Evolutionary conservation across 2,888 invertebrate species (phyloP), one percentile per base, ranked within the genome.

Genomic region (Tenthredo distinguenda): DNA sequence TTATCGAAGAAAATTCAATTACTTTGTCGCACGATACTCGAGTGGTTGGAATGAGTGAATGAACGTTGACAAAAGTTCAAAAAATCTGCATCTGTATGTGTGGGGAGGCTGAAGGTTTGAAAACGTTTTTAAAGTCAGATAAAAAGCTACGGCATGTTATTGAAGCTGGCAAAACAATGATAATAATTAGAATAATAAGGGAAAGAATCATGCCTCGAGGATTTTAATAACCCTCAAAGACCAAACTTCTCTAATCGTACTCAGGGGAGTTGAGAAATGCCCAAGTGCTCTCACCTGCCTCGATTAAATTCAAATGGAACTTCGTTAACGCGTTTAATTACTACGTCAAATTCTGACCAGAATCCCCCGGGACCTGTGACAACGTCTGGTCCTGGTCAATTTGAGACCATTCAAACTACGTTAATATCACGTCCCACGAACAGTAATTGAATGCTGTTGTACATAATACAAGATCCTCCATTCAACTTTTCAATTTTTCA

Each of bases 241-340:
- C 21, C 5, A 62, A 81, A 62, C 62, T 81, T 62, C 40, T 31
- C 62, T 81, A 18, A 81, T 81, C 40, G 62, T 81, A 37, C 62
- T 40, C 12, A 0, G n/a, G 21, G 37, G 62, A 40, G n/a, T 81
- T 81, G 62, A 4, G 12, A 55, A 31, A 77, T 34, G 34, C 55
- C 31, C 40, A 37, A 58, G 62, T 74, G 21, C 40, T 21, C 58
- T 81, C 81, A 62, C 62, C 81, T 81, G 21, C 58, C 81, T 31
- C 40, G 62, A 81, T 81, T 81, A 81, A 81, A 81, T 81, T 58
- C 40, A 15, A 62, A 81, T 81, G 62, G 62, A 40, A 81, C 40
- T 58, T 81, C 40, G 40, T 62, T 58, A 58, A 58, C 47, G 81
- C 62, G 37, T 62, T 62, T 62, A 81, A 81, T 81, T 81, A 62